Percentiles rank a stretch among this genome's conserved stretches.
Evolutionary conservation across 2,888 invertebrate genomes (phyloP).

Genomic region (Trissolcus japonicus): DNA sequence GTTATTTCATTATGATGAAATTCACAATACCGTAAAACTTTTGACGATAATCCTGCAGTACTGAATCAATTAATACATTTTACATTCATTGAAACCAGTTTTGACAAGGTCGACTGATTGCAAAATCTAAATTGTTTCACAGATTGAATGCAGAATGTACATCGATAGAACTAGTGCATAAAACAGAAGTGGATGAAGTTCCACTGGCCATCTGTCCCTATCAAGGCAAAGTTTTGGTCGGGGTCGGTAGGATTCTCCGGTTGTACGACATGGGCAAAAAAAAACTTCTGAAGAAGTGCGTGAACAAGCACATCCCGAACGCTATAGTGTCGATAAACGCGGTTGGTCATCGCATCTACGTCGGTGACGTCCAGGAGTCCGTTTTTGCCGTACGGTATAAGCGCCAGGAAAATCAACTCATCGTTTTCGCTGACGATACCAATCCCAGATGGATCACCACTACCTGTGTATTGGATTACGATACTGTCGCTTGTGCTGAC

Average conservation of each 20-base stretch:
- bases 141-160: constrained; percentile 85
- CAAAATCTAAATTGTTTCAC: constrained; percentile 54
- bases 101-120: neutral
- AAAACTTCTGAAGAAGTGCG: constrained; percentile 97
- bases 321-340: constrained; percentile 95
- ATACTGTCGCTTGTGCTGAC: constrained; percentile 96
- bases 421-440: constrained; percentile 98
- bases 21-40: constrained; percentile 60
- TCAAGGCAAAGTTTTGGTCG: constrained; percentile 93
- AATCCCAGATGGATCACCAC: constrained; percentile 97
- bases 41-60: constrained; percentile 74
- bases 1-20: constrained; percentile 66
- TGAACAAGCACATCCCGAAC: constrained; percentile 98
- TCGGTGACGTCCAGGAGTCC: constrained; percentile 97
- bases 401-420: constrained; percentile 96
- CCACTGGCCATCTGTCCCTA: constrained; percentile 93
- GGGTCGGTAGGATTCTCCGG: constrained; percentile 93
- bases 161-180: constrained; percentile 92
- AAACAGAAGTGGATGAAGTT: constrained; percentile 94
- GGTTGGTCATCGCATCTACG: constrained; percentile 95
- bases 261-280: constrained; percentile 98
- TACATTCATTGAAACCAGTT: neutral
- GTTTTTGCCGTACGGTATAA: constrained; percentile 97
- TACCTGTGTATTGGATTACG: constrained; percentile 94
- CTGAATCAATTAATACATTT: constrained; percentile 64